phyloP scores from a whole-genome alignment of 2,113 vertebrate species.

The Silurus asotus region DNA sequence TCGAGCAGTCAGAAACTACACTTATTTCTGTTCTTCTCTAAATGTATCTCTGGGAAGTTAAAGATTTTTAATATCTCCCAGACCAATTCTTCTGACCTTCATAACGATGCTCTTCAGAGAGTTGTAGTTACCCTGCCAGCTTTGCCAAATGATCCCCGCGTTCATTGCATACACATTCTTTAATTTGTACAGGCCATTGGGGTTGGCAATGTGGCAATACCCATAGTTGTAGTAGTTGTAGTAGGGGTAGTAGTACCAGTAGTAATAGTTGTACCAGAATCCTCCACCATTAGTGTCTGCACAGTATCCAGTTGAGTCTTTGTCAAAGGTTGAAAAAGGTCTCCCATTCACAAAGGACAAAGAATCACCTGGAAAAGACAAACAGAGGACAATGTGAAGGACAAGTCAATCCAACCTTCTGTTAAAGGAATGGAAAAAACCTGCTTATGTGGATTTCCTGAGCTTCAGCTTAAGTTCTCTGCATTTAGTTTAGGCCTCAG shows the following conservation, averaged over 20 bases:
- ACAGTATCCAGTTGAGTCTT: not conserved
- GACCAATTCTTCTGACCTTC: conserved; percentile 53
- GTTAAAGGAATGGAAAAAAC: too few species aligned
- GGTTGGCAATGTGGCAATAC: conserved; percentile 71
- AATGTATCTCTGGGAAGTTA: not conserved
- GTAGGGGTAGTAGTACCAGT: not conserved
- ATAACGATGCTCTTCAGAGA: conserved; percentile 55
- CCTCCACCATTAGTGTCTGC: not conserved
- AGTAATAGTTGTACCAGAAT: conserved; percentile 63
- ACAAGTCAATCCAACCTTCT: not conserved
- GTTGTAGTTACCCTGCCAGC: conserved; percentile 43
- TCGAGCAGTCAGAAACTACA: not conserved
- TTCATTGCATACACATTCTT: not conserved
- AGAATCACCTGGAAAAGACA: conserved; percentile 15
- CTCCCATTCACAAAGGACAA: conserved; percentile 15
- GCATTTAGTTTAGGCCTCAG: too few species aligned
- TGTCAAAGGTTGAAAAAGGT: conserved; percentile 8
- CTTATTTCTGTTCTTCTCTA: not conserved
- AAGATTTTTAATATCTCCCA: not conserved
- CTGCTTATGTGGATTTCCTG: too few species aligned
- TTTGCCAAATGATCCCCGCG: conserved; percentile 3
- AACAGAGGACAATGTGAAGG: not conserved
- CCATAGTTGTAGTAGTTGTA: too few species aligned
- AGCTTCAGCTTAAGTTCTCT: too few species aligned
- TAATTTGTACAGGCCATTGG: conserved; percentile 64